Conservation (phyloP, 2,797 vertebrate genomes). For the Malurus leucopterus region DNA sequence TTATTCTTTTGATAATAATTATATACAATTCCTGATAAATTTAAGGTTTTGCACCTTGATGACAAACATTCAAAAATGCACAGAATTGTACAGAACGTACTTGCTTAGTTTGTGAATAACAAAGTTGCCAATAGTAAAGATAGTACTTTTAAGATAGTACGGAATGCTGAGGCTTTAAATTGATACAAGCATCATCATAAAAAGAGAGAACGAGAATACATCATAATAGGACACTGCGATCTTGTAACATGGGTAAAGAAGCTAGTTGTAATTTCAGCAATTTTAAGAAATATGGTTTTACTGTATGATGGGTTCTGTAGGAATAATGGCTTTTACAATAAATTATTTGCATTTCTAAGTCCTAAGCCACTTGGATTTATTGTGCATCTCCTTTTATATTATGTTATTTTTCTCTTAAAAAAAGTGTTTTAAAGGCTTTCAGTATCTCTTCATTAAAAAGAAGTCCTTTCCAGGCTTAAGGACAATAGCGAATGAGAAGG, state of each 20-base stretch:
- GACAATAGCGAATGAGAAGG: too few relatives aligned
- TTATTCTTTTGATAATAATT: neutral
- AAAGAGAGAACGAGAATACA: neutral
- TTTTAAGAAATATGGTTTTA: neutral
- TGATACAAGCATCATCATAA: neutral
- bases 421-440: too few relatives aligned
- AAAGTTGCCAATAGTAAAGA: neutral
- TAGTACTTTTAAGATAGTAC: neutral
- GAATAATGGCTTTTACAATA: neutral
- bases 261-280: neutral
- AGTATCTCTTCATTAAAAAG: too few relatives aligned
- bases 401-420: too few relatives aligned
- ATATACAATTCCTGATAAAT: neutral
- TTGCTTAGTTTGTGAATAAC: neutral
- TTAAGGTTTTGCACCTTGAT: neutral
- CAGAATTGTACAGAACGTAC: neutral
- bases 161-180: neutral
- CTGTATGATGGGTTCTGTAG: neutral
- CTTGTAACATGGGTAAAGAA: neutral
- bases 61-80: neutral
- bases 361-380: too few relatives aligned
- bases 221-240: neutral
- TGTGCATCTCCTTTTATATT: too few relatives aligned
- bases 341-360: neutral
- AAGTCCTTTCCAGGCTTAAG: too few relatives aligned